These are phyloP conservation scores for Pocillopora verrucosa DNA, from an alignment of 64 coral and sea anemone genomes.

Conservation along the genomic window DNA sequence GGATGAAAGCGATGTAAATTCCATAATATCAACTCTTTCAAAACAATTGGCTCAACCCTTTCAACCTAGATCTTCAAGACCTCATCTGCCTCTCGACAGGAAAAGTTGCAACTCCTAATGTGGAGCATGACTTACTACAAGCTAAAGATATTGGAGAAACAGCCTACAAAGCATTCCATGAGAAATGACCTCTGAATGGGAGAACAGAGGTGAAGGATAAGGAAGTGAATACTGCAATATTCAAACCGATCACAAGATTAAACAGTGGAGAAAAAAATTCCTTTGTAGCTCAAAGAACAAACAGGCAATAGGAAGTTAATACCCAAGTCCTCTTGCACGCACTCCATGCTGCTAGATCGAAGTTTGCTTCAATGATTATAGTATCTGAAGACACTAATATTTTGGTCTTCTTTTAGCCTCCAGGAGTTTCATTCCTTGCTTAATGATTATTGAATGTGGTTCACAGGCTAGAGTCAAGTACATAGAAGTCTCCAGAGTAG, in stretches of 20 bases:
- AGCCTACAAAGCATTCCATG: constrained; percentile 19
- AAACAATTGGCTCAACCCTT: constrained; percentile 6
- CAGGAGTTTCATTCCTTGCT: constrained; percentile 32
- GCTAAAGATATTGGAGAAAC: constrained; percentile 27
- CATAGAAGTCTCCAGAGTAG: constrained; percentile 42
- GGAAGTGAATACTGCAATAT: too few relatives aligned
- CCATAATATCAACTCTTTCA: constrained; percentile 12
- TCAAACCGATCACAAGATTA: too few relatives aligned
- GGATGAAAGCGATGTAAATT: constrained; percentile 59
- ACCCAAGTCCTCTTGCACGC: constrained; percentile 32
- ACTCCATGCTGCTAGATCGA: constrained; percentile 22
- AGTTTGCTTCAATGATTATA: constrained; percentile 9
- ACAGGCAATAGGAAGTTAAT: constrained; percentile 8
- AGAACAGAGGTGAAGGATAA: too few relatives aligned
- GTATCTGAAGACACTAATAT: constrained; percentile 53
- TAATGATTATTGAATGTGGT: constrained; percentile 45
- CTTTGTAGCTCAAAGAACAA: too few relatives aligned
- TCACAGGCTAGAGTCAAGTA: constrained; percentile 38
- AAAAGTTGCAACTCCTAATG: constrained; percentile 24
- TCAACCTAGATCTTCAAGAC: constrained; percentile 31
- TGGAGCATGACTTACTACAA: constrained; percentile 18
- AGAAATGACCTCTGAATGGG: constrained; percentile 13
- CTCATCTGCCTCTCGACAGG: constrained; percentile 29
- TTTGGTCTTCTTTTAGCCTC: constrained; percentile 49
- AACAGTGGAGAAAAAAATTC: too few relatives aligned